A percentile compares a stretch with the other conserved stretches of the same genome.
Evolutionary conservation across 2,113 vertebrate species (phyloP).

Genomic region (Myotis davidii): DNA sequence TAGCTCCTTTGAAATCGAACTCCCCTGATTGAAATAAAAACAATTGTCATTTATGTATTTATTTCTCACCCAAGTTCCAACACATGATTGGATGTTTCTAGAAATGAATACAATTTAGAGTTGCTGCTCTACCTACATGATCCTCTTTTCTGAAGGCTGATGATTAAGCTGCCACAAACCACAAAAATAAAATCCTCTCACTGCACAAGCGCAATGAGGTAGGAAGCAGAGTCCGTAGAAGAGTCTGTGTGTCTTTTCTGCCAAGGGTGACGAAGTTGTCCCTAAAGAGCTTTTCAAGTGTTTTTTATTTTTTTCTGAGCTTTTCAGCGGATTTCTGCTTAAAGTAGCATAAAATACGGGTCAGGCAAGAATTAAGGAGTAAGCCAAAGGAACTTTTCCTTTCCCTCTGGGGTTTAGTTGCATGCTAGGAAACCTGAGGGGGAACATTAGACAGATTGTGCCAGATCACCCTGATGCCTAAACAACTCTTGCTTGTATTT

Average conservation of each 20-base stretch:
- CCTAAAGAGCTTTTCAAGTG: constrained; percentile 1
- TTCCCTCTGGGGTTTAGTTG: background rate
- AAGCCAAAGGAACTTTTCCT: background rate
- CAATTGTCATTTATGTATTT: background rate
- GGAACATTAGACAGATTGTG: constrained; percentile 1
- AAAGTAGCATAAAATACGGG: constrained; percentile 44
- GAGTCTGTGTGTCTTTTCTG: background rate
- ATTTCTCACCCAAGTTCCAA: background rate
- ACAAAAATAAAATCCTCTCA: background rate
- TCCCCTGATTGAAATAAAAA: background rate
- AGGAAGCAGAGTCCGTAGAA: background rate
- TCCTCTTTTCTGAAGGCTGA: background rate
- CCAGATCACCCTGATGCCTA: background rate
- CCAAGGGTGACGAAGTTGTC: background rate
- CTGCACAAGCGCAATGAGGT: background rate
- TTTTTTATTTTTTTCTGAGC: background rate
- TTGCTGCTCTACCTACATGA: background rate
- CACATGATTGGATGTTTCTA: background rate
- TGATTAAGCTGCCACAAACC: background rate
- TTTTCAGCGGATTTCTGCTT: constrained; percentile 54
- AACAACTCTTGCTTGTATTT: background rate
- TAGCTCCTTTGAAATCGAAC: background rate
- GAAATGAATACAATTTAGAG: background rate
- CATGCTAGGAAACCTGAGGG: constrained; percentile 1
- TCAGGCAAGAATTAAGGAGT: constrained; percentile 35